Percentiles rank a stretch among this genome's conserved stretches.
phyloP scores from a whole-genome alignment of 1,140 invertebrate genomes.

The Brachystomella parvula region DNA sequence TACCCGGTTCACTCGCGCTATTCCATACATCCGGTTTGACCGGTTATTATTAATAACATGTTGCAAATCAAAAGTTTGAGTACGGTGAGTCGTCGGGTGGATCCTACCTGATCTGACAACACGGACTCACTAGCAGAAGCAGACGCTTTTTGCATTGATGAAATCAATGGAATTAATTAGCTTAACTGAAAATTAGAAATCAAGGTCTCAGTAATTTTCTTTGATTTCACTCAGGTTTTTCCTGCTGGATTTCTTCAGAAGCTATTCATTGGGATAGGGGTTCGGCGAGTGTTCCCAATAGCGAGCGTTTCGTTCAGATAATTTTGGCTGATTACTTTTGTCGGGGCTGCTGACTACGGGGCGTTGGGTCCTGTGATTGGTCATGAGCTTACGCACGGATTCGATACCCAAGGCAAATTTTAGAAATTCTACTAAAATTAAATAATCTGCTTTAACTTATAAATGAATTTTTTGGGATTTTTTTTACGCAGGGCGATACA shows the following conservation, averaged over 20 bases:
- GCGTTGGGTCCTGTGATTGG: slow-evolving; percentile 70
- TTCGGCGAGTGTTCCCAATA: no score
- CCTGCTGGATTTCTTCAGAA: slow-evolving; percentile 64
- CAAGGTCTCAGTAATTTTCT: not conserved
- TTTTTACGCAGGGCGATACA: slow-evolving; percentile 35
- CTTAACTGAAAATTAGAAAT: slow-evolving; percentile 20
- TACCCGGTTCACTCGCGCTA: no score
- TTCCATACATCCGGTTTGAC: no score
- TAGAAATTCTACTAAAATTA: not conserved
- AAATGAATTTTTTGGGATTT: no score
- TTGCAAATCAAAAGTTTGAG: slow-evolving; percentile 15
- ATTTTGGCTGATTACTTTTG: slow-evolving; percentile 8
- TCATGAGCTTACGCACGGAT: slow-evolving; percentile 67
- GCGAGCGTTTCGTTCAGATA: not conserved
- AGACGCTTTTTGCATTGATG: slow-evolving; percentile 51
- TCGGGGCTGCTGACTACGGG: slow-evolving; percentile 70
- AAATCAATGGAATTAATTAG: slow-evolving; percentile 50
- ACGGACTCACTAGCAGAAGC: slow-evolving; percentile 47
- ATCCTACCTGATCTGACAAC: slow-evolving; percentile 38
- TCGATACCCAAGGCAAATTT: slow-evolving; percentile 61
- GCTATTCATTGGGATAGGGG: slow-evolving; percentile 61
- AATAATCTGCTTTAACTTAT: not conserved
- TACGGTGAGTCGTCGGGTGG: slow-evolving; percentile 17
- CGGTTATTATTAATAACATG: no score
- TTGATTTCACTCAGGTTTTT: slow-evolving; percentile 58